Evolutionary conservation across 64 coral and sea anemone genomes (phyloP).

Genomic region (Montipora cactus): DNA sequence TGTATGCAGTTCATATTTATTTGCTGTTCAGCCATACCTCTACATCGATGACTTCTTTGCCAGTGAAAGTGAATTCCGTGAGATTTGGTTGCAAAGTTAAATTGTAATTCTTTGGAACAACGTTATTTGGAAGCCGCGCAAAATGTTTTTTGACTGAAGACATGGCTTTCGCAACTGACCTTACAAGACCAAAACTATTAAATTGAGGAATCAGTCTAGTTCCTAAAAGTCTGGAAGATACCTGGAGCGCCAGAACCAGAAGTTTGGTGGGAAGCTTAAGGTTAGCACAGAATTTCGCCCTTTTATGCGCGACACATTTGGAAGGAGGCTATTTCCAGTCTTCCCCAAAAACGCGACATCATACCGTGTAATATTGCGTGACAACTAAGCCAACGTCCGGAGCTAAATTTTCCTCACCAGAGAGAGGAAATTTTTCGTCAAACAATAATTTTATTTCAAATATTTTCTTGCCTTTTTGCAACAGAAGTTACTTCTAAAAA

Average conservation of each 20-base stretch:
- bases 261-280: no score
- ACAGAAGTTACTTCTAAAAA: no score
- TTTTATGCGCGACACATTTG: no score
- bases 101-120: slow-evolving; percentile 88
- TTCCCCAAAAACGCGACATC: background rate
- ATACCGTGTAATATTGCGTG: background rate
- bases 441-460: no score
- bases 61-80: slow-evolving; percentile 89
- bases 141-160: slow-evolving; percentile 65
- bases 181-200: background rate
- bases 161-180: background rate
- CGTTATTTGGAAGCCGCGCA: slow-evolving; percentile 79
- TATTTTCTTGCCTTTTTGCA: no score
- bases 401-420: no score
- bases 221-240: background rate
- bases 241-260: background rate
- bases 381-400: background rate
- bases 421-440: no score
- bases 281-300: background rate
- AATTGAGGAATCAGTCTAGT: background rate
- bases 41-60: slow-evolving; percentile 87
- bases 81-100: slow-evolving; percentile 83
- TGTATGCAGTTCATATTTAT: no score
- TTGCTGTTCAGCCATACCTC: slow-evolving; percentile 52
- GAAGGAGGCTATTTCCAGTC: background rate